Conservation (phyloP, 2,113 vertebrate species). For the Cryptotis parvus region DNA sequence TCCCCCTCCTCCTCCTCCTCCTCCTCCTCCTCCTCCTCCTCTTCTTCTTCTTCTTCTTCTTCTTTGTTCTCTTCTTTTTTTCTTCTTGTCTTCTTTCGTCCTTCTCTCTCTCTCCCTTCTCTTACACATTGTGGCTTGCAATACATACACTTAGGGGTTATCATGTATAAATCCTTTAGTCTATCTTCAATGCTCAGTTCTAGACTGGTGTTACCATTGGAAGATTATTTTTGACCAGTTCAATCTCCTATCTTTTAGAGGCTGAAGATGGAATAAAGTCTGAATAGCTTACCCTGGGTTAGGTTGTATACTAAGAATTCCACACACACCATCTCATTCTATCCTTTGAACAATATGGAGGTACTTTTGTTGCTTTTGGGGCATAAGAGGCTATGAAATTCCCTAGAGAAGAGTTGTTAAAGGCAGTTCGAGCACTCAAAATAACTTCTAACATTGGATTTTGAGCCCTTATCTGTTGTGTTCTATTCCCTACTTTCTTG, state of each 20-base stretch:
- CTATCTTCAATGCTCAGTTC: too few species aligned
- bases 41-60: too few species aligned
- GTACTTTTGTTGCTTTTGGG: constrained; percentile 39
- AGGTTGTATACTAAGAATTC: not conserved
- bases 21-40: too few species aligned
- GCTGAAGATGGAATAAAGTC: not conserved
- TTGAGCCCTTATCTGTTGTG: not conserved
- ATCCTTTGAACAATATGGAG: not conserved
- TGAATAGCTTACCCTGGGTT: not conserved
- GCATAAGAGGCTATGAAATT: constrained; percentile 50
- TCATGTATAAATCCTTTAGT: too few species aligned
- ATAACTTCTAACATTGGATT: not conserved
- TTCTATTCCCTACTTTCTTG: not conserved
- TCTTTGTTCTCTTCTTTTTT: too few species aligned
- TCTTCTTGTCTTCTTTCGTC: too few species aligned
- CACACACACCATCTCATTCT: constrained; percentile 10
- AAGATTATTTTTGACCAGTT: not conserved
- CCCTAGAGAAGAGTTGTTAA: constrained; percentile 37
- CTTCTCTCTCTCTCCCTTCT: too few species aligned
- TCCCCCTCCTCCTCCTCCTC: too few species aligned
- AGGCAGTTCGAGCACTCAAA: constrained; percentile 8
- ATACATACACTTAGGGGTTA: too few species aligned
- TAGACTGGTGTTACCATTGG: too few species aligned
- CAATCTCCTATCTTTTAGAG: not conserved
- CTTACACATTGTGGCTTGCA: too few species aligned